A percentile compares a stretch with the other conserved stretches of the same genome.
These are phyloP conservation scores for Hippasteria phrygiana DNA, from an alignment of 53 echinoderm and acorn worm species.

Conservation along the genomic window DNA sequence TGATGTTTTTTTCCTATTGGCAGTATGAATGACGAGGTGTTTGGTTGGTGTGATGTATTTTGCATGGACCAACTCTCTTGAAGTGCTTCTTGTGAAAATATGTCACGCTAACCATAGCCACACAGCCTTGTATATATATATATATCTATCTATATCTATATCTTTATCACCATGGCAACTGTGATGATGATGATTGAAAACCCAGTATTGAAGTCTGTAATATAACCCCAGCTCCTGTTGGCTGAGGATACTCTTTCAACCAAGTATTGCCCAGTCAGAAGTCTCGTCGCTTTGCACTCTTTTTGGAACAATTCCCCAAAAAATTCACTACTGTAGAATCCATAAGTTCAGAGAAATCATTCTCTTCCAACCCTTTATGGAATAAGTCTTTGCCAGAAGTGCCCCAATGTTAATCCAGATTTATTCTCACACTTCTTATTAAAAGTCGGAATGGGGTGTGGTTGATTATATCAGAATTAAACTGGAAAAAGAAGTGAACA, in stretches of 20 bases:
- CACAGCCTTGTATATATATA: constrained; percentile 52
- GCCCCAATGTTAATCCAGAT: neutral
- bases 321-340: neutral
- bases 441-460: neutral
- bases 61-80: constrained; percentile 69
- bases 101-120: constrained; percentile 88
- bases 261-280: constrained; percentile 11
- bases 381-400: constrained; percentile 3
- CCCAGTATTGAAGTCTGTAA: constrained; percentile 77
- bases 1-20: constrained; percentile 54
- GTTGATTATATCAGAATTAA: constrained; percentile 22
- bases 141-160: constrained; percentile 60
- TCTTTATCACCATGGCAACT: constrained; percentile 50
- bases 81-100: constrained; percentile 92
- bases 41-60: constrained; percentile 98
- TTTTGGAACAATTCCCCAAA: neutral
- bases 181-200: constrained; percentile 20
- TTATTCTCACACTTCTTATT: neutral
- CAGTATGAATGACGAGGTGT: constrained; percentile 66
- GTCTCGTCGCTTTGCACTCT: neutral
- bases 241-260: neutral
- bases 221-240: constrained; percentile 17
- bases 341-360: too few species aligned
- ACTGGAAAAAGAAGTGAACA: neutral
- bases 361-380: too few species aligned